Evolutionary conservation across 2,797 vertebrate genomes (phyloP), one percentile per base, ranked within the genome.

Genomic region (Oreochromis grahami): DNA sequence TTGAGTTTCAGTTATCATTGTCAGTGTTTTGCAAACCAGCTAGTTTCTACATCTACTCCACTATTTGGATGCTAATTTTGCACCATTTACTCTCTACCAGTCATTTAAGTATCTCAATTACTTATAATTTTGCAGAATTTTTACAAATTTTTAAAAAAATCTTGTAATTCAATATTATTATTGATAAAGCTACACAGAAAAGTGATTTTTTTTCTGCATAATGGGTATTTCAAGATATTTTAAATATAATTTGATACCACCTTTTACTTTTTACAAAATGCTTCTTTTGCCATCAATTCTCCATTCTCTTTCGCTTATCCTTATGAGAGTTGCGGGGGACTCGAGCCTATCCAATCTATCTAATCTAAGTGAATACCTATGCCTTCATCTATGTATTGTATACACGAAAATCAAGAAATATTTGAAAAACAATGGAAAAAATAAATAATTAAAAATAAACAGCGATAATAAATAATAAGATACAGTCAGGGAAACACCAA

Each of bases 321-420:
- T 58, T 32, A 17, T 58, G 1, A 58, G 26, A 58, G 0, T 60
- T 60, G 29, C 5, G 2, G 8, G 26, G 26, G 2, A 3, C 55
- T 58, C 0, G 1, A 58, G 26, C 26, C 55, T 58, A 58, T 58
- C 0, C 8, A 32, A 6, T 15, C 55, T n/a, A n/a, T n/a, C n/a
- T n/a, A n/a, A n/a, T n/a, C n/a, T n/a, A n/a, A n/a, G n/a, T n/a
- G n/a, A n/a, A n/a, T n/a, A n/a, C n/a, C n/a, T n/a, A n/a, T n/a
- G n/a, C n/a, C n/a, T n/a, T n/a, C n/a, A n/a, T n/a, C n/a, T n/a
- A n/a, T n/a, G n/a, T n/a, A n/a, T n/a, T n/a, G n/a, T n/a, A n/a
- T n/a, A n/a, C n/a, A n/a, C n/a, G n/a, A n/a, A n/a, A n/a, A n/a
- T n/a, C 14, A 58, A 58, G 0, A 17, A 58, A 58, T 17, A 58